A percentile compares a stretch with the other conserved stretches of the same genome.
phyloP scores from a whole-genome alignment of 1,140 invertebrate genomes.

The Drosophila azteca region DNA sequence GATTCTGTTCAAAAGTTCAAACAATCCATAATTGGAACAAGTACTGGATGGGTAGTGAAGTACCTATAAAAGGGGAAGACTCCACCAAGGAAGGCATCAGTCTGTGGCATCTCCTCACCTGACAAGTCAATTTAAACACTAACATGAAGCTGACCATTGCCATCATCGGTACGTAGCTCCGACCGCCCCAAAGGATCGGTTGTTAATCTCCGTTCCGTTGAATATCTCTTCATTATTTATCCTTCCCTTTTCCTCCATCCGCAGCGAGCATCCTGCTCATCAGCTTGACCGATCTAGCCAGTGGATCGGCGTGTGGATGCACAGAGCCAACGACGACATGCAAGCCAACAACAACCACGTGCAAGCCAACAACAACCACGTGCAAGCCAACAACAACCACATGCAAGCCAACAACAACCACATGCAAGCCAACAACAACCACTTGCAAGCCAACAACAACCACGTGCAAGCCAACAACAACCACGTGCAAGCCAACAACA shows the following conservation, averaged over 20 bases:
- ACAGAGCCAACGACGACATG: too few relatives aligned
- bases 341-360: neutral
- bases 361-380: too few relatives aligned
- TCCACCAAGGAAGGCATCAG: slow-evolving; percentile 4
- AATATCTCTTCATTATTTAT: too few relatives aligned
- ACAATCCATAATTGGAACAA: too few relatives aligned
- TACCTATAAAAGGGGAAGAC: slow-evolving; percentile 9
- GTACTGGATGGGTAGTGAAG: too few relatives aligned
- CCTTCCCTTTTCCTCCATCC: neutral
- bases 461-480: neutral
- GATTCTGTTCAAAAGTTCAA: neutral
- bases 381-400: too few relatives aligned
- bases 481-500: neutral
- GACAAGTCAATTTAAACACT: neutral
- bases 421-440: neutral
- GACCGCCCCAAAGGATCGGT: neutral
- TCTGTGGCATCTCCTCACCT: neutral
- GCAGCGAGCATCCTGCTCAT: slow-evolving; percentile 13
- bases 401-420: neutral
- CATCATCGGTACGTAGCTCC: neutral
- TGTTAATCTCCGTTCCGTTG: too few relatives aligned
- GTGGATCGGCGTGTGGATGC: neutral
- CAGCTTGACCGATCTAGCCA: neutral
- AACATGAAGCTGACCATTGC: slow-evolving; percentile 11
- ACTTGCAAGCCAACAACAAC: neutral